Evolutionary conservation across 2,113 vertebrate genomes (phyloP).

Genomic region (Calidris pygmaea): DNA sequence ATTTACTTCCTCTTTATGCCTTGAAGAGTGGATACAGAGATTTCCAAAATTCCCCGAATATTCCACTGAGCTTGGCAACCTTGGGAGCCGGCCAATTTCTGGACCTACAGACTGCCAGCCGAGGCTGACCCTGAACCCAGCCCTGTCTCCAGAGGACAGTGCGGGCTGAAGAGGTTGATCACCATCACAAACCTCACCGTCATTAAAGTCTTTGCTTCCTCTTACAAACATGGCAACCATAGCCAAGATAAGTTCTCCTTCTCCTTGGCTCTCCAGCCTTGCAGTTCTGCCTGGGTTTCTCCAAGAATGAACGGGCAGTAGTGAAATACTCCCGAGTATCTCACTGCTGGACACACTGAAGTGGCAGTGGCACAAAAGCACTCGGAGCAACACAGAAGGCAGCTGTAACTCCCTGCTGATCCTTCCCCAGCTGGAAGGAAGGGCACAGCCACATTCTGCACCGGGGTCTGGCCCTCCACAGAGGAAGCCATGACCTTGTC

Average conservation of each 20-base stretch:
- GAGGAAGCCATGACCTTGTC: neutral
- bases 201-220: neutral
- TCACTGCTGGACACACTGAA: neutral
- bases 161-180: fast-evolving
- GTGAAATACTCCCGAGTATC: neutral
- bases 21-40: fast-evolving
- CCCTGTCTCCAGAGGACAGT: neutral
- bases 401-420: fast-evolving
- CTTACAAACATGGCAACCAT: neutral
- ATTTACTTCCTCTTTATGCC: neutral
- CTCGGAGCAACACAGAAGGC: neutral
- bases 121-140: neutral
- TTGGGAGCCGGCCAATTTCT: neutral
- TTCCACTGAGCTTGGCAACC: neutral
- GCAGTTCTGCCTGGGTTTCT: neutral
- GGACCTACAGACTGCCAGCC: neutral
- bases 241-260: fast-evolving
- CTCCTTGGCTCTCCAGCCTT: neutral
- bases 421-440: neutral
- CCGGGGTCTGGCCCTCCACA: neutral
- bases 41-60: neutral
- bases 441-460: fast-evolving
- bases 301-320: neutral
- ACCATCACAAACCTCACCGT: neutral
- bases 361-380: neutral